phyloP scores from a whole-genome alignment of 2,113 vertebrate species.

The Dolichallabes microphthalmus region DNA sequence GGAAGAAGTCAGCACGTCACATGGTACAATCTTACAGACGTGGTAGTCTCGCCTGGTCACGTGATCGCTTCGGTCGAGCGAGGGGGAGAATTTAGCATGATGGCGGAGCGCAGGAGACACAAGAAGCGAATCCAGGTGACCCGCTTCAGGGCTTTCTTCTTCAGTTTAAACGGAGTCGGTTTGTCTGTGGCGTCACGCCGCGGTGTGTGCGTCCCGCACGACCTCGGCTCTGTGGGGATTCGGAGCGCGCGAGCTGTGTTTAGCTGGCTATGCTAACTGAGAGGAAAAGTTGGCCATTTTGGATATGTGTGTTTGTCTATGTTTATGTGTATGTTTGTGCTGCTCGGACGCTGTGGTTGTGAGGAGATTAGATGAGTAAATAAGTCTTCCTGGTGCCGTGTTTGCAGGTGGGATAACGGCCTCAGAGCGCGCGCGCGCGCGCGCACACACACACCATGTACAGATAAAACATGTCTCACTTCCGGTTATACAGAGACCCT shows the following conservation, averaged over 20 bases:
- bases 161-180: too few species aligned
- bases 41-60: constrained; percentile 24
- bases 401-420: constrained; percentile 16
- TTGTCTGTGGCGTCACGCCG: too few species aligned
- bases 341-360: too few species aligned
- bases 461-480: too few species aligned
- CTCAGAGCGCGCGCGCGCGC: not conserved
- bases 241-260: not conserved
- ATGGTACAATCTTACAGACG: constrained; percentile 25
- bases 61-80: constrained; percentile 74
- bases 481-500: too few species aligned
- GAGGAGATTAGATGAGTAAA: too few species aligned
- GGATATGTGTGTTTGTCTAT: not conserved
- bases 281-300: constrained; percentile 28
- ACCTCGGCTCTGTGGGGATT: too few species aligned
- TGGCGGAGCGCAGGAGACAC: constrained; percentile 96
- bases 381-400: constrained; percentile 4
- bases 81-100: constrained; percentile 81
- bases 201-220: too few species aligned
- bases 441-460: not conserved
- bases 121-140: constrained; percentile 95
- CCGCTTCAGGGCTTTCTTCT: not conserved
- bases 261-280: constrained; percentile 11
- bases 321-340: not conserved
- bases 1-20: not conserved